These are phyloP conservation scores for Gymnogyps californianus DNA, from an alignment of 2,113 vertebrate species.

Conservation along the genomic window DNA sequence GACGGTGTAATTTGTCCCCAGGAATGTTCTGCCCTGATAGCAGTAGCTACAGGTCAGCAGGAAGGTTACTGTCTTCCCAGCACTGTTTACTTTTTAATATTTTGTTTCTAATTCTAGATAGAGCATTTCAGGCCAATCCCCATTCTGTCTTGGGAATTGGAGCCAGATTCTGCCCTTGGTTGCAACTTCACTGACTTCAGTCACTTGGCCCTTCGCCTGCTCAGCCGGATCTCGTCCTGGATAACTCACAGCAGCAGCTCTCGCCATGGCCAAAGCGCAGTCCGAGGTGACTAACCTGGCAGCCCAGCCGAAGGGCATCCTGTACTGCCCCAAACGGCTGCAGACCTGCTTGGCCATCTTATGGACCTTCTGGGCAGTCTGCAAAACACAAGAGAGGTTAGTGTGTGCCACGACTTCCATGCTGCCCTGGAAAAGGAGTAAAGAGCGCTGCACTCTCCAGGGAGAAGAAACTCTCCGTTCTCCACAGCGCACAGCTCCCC, in stretches of 20 bases:
- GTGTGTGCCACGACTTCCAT: accelerated
- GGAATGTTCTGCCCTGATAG: neutral
- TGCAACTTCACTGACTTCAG: neutral
- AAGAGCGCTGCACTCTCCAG: accelerated
- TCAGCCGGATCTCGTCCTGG: accelerated
- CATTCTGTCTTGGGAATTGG: neutral
- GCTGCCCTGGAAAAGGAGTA: neutral
- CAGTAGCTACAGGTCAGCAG: slow-evolving; percentile 10
- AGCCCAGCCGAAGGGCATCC: slow-evolving; percentile 98
- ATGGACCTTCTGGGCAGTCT: slow-evolving; percentile 95
- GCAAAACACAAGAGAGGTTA: slow-evolving; percentile 32
- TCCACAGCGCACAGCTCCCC: neutral
- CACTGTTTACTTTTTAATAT: slow-evolving; percentile 14
- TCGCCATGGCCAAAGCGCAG: accelerated
- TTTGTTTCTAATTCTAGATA: slow-evolving; percentile 19
- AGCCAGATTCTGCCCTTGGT: neutral
- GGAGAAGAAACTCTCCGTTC: accelerated
- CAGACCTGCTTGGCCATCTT: slow-evolving; percentile 93
- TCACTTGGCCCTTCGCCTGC: neutral
- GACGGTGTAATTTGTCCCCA: accelerated
- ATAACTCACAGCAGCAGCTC: neutral
- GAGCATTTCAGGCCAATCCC: neutral
- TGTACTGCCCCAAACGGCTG: slow-evolving; percentile 89
- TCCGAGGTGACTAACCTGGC: slow-evolving; percentile 81
- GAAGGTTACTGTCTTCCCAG: slow-evolving; percentile 35